phyloP scores from a whole-genome alignment of 2,797 vertebrate genomes.

The Gymnopithys bicolor region DNA sequence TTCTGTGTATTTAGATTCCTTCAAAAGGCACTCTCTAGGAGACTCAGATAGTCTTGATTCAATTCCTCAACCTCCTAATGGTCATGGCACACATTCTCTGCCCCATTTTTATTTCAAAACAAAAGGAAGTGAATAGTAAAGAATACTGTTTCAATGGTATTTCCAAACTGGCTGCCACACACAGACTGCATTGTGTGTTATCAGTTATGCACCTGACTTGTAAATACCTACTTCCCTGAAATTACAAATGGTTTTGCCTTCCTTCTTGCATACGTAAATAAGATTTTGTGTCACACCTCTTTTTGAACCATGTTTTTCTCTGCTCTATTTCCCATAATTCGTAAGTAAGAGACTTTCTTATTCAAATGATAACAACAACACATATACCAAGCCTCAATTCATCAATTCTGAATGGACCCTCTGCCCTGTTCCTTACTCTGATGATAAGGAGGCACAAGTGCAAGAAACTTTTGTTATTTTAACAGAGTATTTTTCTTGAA shows the following conservation, averaged over 20 bases:
- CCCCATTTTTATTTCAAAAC: background rate
- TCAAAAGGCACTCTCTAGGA: background rate
- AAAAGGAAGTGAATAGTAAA: background rate
- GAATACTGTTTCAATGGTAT: background rate
- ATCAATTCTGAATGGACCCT: background rate
- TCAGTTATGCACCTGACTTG: background rate
- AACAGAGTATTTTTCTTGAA: background rate
- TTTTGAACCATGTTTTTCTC: background rate
- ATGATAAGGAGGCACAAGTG: background rate
- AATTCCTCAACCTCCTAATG: background rate
- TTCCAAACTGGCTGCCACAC: background rate
- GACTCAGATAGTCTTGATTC: background rate
- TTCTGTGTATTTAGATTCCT: background rate
- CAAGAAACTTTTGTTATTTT: background rate
- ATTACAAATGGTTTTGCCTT: slow-evolving; percentile 33
- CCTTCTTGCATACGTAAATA: background rate
- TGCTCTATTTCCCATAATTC: background rate
- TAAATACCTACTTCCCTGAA: slow-evolving; percentile 15
- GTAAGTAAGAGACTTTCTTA: background rate
- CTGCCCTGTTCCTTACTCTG: background rate
- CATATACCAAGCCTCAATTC: background rate
- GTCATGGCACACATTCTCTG: background rate
- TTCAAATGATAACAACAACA: background rate
- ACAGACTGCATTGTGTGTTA: background rate
- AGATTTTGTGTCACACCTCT: background rate